Conservation (phyloP, 1,140 invertebrate species). For the Bombus terrestris region DNA sequence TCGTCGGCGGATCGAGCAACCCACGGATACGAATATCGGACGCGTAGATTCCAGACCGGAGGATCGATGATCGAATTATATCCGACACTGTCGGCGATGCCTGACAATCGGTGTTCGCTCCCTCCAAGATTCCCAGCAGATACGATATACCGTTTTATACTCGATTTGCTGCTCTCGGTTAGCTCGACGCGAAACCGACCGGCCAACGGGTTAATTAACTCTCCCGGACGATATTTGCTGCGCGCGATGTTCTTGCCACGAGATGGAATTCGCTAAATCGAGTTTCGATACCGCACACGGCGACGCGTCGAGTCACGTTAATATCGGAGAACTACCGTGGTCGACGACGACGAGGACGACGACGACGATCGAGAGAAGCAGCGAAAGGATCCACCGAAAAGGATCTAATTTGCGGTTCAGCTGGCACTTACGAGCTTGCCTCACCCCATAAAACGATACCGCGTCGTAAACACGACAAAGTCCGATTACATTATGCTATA, state of each 20-base stretch:
- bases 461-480: slow-evolving; percentile 68
- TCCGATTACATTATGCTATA: slow-evolving; percentile 64
- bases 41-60: slow-evolving; percentile 56
- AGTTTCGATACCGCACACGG: slow-evolving; percentile 20
- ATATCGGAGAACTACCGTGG: slow-evolving; percentile 2
- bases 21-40: slow-evolving; percentile 27
- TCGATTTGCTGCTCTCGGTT: background rate
- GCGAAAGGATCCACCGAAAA: background rate
- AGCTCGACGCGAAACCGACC: background rate
- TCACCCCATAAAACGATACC: slow-evolving; percentile 52
- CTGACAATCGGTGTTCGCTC: slow-evolving; percentile 52
- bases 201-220: slow-evolving; percentile 41
- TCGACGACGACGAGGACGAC: background rate
- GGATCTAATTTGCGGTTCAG: slow-evolving; percentile 58
- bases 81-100: slow-evolving; percentile 62
- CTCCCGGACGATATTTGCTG: slow-evolving; percentile 1
- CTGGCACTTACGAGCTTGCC: slow-evolving; percentile 52
- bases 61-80: slow-evolving; percentile 70
- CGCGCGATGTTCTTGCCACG: background rate
- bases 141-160: slow-evolving; percentile 20
- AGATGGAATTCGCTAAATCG: slow-evolving; percentile 23
- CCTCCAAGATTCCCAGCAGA: slow-evolving; percentile 12
- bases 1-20: slow-evolving; percentile 12
- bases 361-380: background rate
- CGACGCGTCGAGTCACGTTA: background rate